Evolutionary conservation across 2,797 vertebrate species (phyloP).

Genomic region (Lepus townsendii): DNA sequence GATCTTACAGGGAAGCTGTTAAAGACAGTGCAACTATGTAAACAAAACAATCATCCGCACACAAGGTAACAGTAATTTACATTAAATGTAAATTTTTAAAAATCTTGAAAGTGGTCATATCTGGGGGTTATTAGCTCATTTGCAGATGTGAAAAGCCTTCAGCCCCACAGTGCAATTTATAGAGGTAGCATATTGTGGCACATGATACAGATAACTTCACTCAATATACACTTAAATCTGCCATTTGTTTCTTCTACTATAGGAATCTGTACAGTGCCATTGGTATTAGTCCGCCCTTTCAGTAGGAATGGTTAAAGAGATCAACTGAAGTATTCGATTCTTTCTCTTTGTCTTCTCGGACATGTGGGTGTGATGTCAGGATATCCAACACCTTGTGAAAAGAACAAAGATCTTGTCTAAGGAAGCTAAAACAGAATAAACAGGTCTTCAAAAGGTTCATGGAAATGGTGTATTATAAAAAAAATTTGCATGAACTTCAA

Average conservation of each 20-base stretch:
- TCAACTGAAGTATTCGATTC: no score
- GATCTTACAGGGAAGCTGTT: neutral
- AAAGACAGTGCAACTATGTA: neutral
- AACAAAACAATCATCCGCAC: neutral
- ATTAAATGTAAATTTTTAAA: neutral
- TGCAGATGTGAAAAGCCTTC: neutral
- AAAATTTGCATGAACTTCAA: no score
- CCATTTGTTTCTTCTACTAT: neutral
- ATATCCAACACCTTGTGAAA: neutral
- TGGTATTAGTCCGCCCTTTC: neutral
- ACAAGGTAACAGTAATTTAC: neutral
- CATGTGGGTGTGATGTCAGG: neutral
- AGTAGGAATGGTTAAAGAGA: neutral
- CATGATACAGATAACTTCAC: neutral
- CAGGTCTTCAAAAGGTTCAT: neutral
- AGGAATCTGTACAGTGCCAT: accelerated
- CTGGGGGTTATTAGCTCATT: neutral
- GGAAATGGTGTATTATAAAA: no score
- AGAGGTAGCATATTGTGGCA: neutral
- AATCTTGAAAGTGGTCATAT: neutral
- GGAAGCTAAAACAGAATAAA: neutral
- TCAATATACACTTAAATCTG: neutral
- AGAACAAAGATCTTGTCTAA: neutral
- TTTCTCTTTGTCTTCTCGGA: neutral
- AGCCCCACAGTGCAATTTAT: neutral